phyloP scores from a whole-genome alignment of 2,888 invertebrate genomes.

The Folsomia candida region DNA sequence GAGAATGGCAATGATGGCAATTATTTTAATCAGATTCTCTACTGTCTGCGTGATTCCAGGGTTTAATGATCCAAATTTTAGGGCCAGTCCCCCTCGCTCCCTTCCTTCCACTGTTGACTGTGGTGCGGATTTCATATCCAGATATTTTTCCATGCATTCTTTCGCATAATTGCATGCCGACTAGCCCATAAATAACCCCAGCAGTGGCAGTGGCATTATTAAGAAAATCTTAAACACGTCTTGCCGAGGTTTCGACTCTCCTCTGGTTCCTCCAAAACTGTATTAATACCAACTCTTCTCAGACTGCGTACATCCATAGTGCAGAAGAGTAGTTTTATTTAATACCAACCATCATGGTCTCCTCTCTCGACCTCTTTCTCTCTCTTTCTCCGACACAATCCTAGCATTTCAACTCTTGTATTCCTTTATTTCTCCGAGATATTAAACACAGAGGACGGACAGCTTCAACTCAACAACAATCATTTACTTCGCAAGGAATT shows the following conservation, averaged over 20 bases:
- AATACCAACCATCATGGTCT: background rate
- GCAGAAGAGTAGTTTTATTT: no score
- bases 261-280: background rate
- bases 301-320: background rate
- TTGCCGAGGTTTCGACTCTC: constrained; percentile 47
- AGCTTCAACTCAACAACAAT: constrained; percentile 11
- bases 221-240: constrained; percentile 51
- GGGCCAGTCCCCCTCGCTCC: background rate
- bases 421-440: no score
- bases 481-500: constrained; percentile 16
- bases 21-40: constrained; percentile 52
- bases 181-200: constrained; percentile 51
- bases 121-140: constrained; percentile 43
- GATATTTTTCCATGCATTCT: constrained; percentile 50
- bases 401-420: no score
- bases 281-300: background rate
- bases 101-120: constrained; percentile 17
- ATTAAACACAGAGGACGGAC: no score
- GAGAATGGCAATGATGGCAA: constrained; percentile 49
- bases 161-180: constrained; percentile 52
- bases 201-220: constrained; percentile 49
- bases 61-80: constrained; percentile 51
- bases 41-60: constrained; percentile 51
- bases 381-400: background rate
- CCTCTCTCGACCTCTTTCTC: background rate